phyloP scores from a whole-genome alignment of 2,113 vertebrate species.

The Cairina moschata region DNA sequence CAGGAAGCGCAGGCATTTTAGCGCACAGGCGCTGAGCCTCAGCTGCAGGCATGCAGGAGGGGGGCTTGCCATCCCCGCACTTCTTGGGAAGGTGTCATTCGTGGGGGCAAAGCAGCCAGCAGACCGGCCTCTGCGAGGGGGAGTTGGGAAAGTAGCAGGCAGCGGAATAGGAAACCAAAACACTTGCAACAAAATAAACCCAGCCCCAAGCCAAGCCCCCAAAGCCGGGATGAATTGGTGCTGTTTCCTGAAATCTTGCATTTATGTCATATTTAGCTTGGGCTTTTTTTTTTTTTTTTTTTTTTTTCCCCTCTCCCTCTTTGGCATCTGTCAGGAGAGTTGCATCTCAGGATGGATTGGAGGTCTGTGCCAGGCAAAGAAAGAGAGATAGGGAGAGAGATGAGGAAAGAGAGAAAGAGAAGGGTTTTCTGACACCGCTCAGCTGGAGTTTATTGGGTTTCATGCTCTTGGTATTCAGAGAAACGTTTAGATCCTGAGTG shows the following conservation, averaged over 20 bases:
- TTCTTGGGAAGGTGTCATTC: slow-evolving; percentile 57
- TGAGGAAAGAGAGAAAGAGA: background rate
- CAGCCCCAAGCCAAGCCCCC: background rate
- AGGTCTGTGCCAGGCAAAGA: background rate
- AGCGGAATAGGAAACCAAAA: background rate
- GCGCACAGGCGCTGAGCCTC: background rate
- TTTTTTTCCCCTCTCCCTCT: background rate
- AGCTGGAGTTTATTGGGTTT: slow-evolving; percentile 51
- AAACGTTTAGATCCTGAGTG: slow-evolving; percentile 18
- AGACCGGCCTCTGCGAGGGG: background rate
- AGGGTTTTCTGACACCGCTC: slow-evolving; percentile 19
- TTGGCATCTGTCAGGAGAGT: background rate
- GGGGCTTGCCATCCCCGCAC: background rate
- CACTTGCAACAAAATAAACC: background rate
- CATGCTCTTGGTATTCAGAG: slow-evolving; percentile 1
- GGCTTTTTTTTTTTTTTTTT: background rate
- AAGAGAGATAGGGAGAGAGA: background rate
- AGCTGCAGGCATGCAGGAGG: background rate
- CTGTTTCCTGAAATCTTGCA: background rate
- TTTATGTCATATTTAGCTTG: slow-evolving; percentile 8
- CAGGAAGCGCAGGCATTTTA: slow-evolving; percentile 11
- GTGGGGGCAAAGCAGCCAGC: slow-evolving; percentile 48
- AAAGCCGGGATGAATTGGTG: background rate
- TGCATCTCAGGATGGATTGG: slow-evolving; percentile 10
- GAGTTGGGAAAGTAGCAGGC: slow-evolving; percentile 21